Base-by-base conservation (phyloP, 2,113 vertebrate genomes). In the Odontophorus gujanensis region DNA sequence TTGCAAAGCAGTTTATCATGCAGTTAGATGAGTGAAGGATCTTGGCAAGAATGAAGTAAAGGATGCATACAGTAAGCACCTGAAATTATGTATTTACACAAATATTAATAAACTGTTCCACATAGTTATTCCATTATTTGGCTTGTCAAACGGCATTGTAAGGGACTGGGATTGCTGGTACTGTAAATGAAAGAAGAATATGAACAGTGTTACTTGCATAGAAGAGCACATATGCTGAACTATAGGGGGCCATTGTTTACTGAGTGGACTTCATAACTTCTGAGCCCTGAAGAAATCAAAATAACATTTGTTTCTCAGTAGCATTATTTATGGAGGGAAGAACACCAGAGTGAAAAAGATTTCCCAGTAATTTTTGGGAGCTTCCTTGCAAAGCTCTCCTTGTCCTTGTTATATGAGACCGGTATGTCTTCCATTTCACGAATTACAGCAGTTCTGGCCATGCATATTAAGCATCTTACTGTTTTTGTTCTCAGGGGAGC, bases 1-100 rank as follows among this genome's bases (percentile, higher is more conserved):
- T 83, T 72, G 21, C 85, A 89, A 89, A 77, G n/a, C 19, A 58
- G 26, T 93, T 95, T 72, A 48, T 83, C 40, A 73, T 34, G 25
- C 17, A 2, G 57, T 81, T 51, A 65, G 22, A 67, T 83, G 65
- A 87, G 47, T 9, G 17, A 77, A 15, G 6, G 17, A 63, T 78
- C 47, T 63, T 71, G 66, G 38, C 50, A 47, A 84, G 34, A 80
- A 58, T 24, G 82, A 73, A 81, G 13, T 9, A 38, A 2, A 59
- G 28, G 13, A 20, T 13, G 30, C 4, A 30, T 4, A 50, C 42
- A 47, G 13, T 28, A 73, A 85, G 19, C 34, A 89, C 86, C 91
- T 93, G 50, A 92, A 86, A 87, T 68, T 32, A 8, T 3, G 0
- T 38, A 74, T 86, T 90, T 92, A 20, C 63, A 50, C 9, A 14